Evolutionary conservation across 1,140 invertebrate species (phyloP).

Genomic region (Aphis craccivora): DNA sequence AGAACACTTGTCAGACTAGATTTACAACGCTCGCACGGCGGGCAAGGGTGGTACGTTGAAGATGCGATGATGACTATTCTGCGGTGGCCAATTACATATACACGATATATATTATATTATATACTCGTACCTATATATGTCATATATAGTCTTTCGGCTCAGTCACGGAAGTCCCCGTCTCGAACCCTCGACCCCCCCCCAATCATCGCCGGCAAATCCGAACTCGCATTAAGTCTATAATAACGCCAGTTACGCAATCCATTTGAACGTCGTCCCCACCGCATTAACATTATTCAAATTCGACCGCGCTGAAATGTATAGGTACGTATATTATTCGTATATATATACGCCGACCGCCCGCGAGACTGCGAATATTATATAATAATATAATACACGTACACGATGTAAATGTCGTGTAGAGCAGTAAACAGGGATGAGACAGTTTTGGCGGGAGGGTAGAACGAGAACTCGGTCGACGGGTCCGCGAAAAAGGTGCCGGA

Average conservation of each 20-base stretch:
- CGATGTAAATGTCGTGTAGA: too few relatives aligned
- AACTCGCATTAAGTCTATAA: conserved; percentile 6
- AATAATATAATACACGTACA: neutral
- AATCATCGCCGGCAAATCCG: neutral
- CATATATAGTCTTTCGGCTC: neutral
- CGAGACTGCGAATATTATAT: neutral
- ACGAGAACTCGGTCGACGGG: neutral
- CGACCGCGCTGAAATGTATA: neutral
- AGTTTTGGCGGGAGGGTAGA: neutral
- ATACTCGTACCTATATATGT: neutral
- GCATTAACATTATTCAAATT: conserved; percentile 45
- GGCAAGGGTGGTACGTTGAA: neutral
- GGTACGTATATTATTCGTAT: neutral
- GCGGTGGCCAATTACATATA: neutral
- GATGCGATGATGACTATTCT: neutral
- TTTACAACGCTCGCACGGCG: neutral
- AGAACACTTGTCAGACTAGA: conserved; percentile 9
- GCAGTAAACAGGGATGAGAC: neutral
- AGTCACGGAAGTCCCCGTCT: neutral
- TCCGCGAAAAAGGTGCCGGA: neutral
- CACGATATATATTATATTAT: neutral
- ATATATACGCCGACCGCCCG: neutral
- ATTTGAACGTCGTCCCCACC: neutral
- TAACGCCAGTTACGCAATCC: conserved; percentile 35
- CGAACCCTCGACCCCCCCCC: neutral